Percentiles rank a stretch among this genome's conserved stretches.
These are phyloP conservation scores for Geotrypetes seraphini DNA, from an alignment of 2,797 vertebrate genomes.

Conservation along the genomic window DNA sequence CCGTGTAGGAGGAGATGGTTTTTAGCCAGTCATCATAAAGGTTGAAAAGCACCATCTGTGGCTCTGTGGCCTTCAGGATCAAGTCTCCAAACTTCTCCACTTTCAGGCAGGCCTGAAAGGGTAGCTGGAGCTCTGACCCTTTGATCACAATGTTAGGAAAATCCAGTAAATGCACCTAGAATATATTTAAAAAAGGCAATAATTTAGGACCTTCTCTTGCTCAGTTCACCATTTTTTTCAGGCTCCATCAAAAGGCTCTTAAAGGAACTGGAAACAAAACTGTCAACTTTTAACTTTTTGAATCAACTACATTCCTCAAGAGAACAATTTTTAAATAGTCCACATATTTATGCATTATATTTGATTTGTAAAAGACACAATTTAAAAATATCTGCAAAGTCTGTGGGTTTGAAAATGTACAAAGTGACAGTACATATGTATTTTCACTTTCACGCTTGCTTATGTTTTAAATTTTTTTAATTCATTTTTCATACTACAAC, in stretches of 20 bases:
- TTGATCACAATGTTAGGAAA: conserved; percentile 99
- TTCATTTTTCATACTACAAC: too few relatives aligned
- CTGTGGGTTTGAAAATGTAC: too few relatives aligned
- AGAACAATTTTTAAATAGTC: too few relatives aligned
- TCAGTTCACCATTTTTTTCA: background rate
- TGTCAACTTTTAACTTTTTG: too few relatives aligned
- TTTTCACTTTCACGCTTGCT: too few relatives aligned
- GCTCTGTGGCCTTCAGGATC: conserved; percentile 95
- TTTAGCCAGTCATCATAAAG: conserved; percentile 98
- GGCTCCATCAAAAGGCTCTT: background rate
- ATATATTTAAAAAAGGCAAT: background rate
- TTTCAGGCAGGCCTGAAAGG: conserved; percentile 97
- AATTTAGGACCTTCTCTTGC: background rate
- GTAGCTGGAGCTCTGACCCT: conserved; percentile 93
- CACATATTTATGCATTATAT: too few relatives aligned
- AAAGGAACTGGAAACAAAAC: too few relatives aligned
- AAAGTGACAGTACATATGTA: too few relatives aligned
- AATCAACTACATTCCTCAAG: too few relatives aligned
- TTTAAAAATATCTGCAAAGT: too few relatives aligned
- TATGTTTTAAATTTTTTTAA: too few relatives aligned
- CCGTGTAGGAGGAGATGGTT: conserved; percentile 98
- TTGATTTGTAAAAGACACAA: too few relatives aligned
- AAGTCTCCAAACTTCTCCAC: conserved; percentile 98
- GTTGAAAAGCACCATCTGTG: conserved; percentile 98
- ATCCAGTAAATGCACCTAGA: conserved; percentile 93